phyloP scores from a whole-genome alignment of 2,888 invertebrate genomes.

The Harpalus rubripes region DNA sequence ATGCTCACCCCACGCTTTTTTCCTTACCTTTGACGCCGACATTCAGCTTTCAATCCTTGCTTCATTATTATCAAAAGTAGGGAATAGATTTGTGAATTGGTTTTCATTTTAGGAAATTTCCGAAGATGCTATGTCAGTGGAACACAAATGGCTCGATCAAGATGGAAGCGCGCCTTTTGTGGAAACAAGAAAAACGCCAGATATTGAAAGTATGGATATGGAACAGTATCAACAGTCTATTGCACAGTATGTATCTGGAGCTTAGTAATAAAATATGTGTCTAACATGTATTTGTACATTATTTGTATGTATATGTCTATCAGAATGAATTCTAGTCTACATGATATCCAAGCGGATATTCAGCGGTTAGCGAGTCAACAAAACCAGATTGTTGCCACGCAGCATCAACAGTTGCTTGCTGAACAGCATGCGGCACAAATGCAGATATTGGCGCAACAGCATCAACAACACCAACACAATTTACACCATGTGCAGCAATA shows the following conservation, averaged over 20 bases:
- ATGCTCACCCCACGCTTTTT: constrained; percentile 6
- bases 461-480: constrained; percentile 67
- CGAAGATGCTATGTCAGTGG: constrained; percentile 80
- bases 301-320: constrained; percentile 40
- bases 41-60: constrained; percentile 18
- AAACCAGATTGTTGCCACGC: constrained; percentile 83
- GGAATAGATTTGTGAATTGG: not conserved
- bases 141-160: constrained; percentile 84
- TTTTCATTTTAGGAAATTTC: constrained; percentile 79
- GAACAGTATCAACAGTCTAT: constrained; percentile 83
- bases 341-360: constrained; percentile 96
- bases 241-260: constrained; percentile 83
- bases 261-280: not conserved
- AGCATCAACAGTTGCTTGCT: constrained; percentile 81
- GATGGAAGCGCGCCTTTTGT: constrained; percentile 80
- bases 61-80: not conserved
- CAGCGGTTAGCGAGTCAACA: constrained; percentile 92
- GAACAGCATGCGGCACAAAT: constrained; percentile 79
- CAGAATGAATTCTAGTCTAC: constrained; percentile 95
- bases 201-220: constrained; percentile 89
- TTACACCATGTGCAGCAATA: constrained; percentile 76
- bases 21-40: constrained; percentile 14
- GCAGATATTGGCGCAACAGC: constrained; percentile 82
- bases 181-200: constrained; percentile 85
- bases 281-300: not conserved